These are phyloP conservation scores for Illadopsis cleaveri DNA, from an alignment of 2,113 vertebrate species.

Conservation along the genomic window DNA sequence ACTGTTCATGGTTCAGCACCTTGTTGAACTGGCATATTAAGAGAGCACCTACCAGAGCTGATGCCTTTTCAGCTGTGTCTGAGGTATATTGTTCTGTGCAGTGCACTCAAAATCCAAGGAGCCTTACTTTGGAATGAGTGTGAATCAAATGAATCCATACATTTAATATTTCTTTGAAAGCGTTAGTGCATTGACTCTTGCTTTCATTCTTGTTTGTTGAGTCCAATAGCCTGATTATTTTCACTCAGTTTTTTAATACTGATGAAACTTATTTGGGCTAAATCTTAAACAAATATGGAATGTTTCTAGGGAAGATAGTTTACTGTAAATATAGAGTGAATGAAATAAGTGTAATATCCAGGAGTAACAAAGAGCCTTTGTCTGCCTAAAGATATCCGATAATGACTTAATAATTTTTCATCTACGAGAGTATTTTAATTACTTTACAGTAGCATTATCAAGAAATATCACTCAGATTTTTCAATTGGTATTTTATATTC, in stretches of 20 bases:
- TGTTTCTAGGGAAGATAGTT: neutral
- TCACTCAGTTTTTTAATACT: neutral
- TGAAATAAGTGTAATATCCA: neutral
- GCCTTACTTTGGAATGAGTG: neutral
- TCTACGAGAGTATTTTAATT: neutral
- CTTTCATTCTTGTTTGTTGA: neutral
- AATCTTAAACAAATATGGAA: neutral
- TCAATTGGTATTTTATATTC: neutral
- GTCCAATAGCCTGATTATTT: neutral
- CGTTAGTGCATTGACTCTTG: accelerated
- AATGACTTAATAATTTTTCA: neutral
- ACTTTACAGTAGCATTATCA: neutral
- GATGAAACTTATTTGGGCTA: neutral
- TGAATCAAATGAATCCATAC: neutral
- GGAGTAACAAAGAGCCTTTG: neutral
- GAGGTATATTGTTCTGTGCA: neutral
- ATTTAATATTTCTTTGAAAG: neutral
- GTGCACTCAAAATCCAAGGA: neutral
- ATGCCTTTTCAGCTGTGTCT: neutral
- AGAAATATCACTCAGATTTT: neutral
- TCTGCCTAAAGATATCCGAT: neutral
- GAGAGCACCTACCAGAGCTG: neutral
- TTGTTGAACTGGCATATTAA: neutral
- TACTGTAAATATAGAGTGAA: neutral
- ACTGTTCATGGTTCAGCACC: neutral